Evolutionary conservation across 2,888 invertebrate genomes (phyloP), one percentile per base, ranked within the genome.

Genomic region (Limnephilus rhombicus): DNA sequence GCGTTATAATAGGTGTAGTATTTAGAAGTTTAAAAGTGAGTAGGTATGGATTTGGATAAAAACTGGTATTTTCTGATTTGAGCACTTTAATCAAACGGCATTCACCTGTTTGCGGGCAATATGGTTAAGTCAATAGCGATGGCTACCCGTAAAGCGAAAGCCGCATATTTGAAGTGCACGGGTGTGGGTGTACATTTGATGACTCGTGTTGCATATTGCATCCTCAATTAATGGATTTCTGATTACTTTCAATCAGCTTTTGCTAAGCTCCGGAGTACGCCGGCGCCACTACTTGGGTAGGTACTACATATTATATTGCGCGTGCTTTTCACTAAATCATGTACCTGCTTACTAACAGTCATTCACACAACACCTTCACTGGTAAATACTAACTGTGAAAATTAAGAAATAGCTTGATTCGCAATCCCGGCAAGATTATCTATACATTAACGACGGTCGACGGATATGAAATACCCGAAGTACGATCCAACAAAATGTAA

Each of bases 161-260:
- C 24, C 41, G 12, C 24, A 7, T 34, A 24, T 37, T 86, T 24
- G n/a, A 86, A 86, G 12, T 18, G n/a, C 41, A 24, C 86, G n/a
- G 18, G 31, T 86, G 24, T 45, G n/a, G 5, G 31, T 45, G 41
- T 86, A 37, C 49, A 45, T 86, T 41, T 24, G 68, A 68, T 68
- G 68, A 68, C 9, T 68, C 68, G 68, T 34, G 82, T 15, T 82
- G 82, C 82, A 82, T 34, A 29, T 18, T 34, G 82, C 31, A 34
- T 29, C 82, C 34, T 85, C 41, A 37, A 37, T 34, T 24, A 85
- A 45, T 85, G 45, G 85, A 85, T 37, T 85, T 85, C 85, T 82
- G 85, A 24, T 85, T 45, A 37, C 85, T 85, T 85, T 41, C 37
- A n/a, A 85, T 85, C 85, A 85, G 85, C 68, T 24, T 68, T 68